phyloP scores from a whole-genome alignment of 2,113 vertebrate species.

The Vidua chalybeata region DNA sequence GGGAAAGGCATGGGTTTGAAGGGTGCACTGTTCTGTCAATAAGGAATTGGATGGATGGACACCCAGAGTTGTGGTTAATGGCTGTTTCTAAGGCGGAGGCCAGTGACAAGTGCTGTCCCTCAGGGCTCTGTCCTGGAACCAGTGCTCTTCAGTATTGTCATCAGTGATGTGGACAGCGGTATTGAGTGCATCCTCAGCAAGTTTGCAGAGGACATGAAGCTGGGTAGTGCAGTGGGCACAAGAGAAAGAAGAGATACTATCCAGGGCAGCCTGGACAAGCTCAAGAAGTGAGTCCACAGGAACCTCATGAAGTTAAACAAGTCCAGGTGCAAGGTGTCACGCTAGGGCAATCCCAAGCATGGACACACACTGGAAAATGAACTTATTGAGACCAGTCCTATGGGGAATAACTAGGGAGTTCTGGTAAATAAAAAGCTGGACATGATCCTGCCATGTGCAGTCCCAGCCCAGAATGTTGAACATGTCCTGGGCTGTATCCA shows the following conservation, averaged over 20 bases:
- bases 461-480: not conserved
- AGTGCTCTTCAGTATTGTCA: not conserved
- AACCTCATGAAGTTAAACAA: not conserved
- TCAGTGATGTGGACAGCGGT: not conserved
- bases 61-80: not conserved
- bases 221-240: no score
- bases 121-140: not conserved
- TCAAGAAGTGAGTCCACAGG: not conserved
- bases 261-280: not conserved
- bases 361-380: not conserved
- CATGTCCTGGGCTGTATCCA: rapidly evolving
- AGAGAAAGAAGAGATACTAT: not conserved
- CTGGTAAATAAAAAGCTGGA: not conserved
- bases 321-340: not conserved
- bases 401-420: not conserved
- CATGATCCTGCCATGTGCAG: rapidly evolving
- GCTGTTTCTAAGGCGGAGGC: not conserved
- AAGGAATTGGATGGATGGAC: not conserved
- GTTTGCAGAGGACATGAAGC: not conserved
- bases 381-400: not conserved
- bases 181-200: not conserved
- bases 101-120: not conserved
- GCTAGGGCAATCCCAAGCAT: not conserved
- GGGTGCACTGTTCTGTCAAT: not conserved
- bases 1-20: not conserved